A percentile compares a stretch with the other conserved stretches of the same genome.
Evolutionary conservation across 2,797 vertebrate genomes (phyloP).

Genomic region (Rhinatrema bivittatum): DNA sequence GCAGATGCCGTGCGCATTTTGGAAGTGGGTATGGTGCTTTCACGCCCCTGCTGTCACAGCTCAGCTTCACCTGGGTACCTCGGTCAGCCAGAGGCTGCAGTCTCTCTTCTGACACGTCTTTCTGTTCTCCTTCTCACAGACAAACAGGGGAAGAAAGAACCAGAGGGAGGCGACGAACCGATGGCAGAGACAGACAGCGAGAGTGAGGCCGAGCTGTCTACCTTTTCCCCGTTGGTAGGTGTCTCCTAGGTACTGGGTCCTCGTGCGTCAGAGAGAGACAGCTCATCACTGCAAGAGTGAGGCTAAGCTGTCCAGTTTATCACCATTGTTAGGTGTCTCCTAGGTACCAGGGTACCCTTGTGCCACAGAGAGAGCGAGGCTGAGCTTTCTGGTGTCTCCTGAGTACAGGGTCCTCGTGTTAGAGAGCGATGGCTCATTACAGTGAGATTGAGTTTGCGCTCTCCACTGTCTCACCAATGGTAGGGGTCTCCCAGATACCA

Average conservation of each 20-base stretch:
- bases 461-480: constrained; percentile 85
- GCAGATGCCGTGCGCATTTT: too few relatives aligned
- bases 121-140: constrained; percentile 31
- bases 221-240: constrained; percentile 81
- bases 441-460: constrained; percentile 95
- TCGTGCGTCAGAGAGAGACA: too few relatives aligned
- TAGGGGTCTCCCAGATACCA: constrained; percentile 29
- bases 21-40: too few relatives aligned
- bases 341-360: too few relatives aligned
- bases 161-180: constrained; percentile 76
- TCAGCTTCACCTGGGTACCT: background rate
- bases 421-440: too few relatives aligned
- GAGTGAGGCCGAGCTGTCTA: constrained; percentile 91
- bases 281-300: constrained; percentile 97
- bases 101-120: background rate
- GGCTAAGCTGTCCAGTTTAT: constrained; percentile 89
- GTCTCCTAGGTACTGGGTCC: background rate
- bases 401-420: too few relatives aligned
- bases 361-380: constrained; percentile 96
- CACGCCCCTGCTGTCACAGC: background rate
- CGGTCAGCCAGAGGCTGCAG: background rate
- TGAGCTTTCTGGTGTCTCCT: constrained; percentile 89
- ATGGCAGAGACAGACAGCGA: constrained; percentile 92
- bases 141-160: constrained; percentile 68
- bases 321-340: constrained; percentile 67